Conservation (phyloP, 2,888 invertebrate species). For the Philaethria dido region DNA sequence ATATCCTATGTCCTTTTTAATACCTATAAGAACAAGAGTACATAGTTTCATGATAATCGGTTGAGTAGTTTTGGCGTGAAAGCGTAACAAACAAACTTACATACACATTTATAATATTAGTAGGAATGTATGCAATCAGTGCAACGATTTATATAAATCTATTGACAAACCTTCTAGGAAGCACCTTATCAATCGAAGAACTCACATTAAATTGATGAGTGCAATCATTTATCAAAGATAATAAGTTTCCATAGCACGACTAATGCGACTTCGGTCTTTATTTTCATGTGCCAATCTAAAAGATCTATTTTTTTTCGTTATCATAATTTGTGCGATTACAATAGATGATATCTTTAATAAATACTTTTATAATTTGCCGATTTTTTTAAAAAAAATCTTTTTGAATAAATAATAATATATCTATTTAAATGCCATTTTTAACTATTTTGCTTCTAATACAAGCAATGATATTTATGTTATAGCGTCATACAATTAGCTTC, state of each 20-base stretch:
- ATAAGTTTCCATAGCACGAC: constrained; percentile 8
- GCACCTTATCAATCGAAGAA: constrained; percentile 3
- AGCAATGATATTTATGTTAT: no score
- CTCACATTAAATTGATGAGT: constrained; percentile 8
- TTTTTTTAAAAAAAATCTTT: neutral
- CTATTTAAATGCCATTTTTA: neutral
- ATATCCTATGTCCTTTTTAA: no score
- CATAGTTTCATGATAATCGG: no score
- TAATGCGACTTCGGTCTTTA: constrained; percentile 9
- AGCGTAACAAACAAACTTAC: no score
- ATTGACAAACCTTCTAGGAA: constrained; percentile 1
- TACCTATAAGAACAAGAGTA: no score
- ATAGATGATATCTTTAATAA: constrained; percentile 7
- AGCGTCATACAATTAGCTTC: no score
- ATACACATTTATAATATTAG: no score
- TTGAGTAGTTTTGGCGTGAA: no score
- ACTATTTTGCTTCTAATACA: no score
- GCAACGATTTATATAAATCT: neutral
- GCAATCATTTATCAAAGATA: constrained; percentile 25
- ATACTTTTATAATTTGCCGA: constrained; percentile 5
- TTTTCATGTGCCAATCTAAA: neutral
- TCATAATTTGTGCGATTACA: constrained; percentile 1
- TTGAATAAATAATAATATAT: no score
- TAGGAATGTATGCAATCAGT: neutral
- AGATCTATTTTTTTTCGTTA: constrained; percentile 7